Evolutionary conservation across 2,888 invertebrate genomes (phyloP).

Genomic region (Harmothoe impar): DNA sequence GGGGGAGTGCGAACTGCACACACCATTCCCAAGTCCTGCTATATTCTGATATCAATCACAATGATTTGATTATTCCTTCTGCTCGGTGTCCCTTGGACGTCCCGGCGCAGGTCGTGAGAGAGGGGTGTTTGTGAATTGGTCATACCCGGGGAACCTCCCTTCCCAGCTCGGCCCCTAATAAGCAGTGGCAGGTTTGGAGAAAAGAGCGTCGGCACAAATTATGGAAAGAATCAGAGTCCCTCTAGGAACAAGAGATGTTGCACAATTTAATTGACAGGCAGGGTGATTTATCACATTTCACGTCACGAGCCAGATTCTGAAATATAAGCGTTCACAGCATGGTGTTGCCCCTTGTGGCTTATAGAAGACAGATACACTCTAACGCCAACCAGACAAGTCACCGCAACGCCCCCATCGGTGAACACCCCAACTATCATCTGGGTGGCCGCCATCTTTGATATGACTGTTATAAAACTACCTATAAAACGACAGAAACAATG

Average conservation of each 20-base stretch:
- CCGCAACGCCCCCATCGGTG: constrained; percentile 32
- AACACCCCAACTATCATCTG: not conserved
- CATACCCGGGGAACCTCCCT: not conserved
- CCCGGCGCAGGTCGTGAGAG: constrained; percentile 39
- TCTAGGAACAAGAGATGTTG: constrained; percentile 44
- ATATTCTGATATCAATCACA: constrained; percentile 6
- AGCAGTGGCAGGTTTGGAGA: constrained; percentile 16
- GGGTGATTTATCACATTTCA: constrained; percentile 54
- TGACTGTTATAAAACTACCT: no score
- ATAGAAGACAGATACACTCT: constrained; percentile 23
- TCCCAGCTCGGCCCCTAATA: not conserved
- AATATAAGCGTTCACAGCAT: constrained; percentile 44
- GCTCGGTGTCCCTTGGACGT: not conserved
- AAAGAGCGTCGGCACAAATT: constrained; percentile 43
- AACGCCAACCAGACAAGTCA: constrained; percentile 11
- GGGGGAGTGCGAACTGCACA: not conserved
- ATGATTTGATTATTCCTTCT: constrained; percentile 27
- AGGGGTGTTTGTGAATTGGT: not conserved
- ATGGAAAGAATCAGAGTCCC: constrained; percentile 47
- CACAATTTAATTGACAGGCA: constrained; percentile 59
- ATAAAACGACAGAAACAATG: no score
- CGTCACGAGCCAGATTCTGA: constrained; percentile 49
- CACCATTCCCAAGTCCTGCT: not conserved
- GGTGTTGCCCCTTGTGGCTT: constrained; percentile 18
- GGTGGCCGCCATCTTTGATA: constrained; percentile 51